Evolutionary conservation across 2,797 vertebrate genomes (phyloP), one percentile per base, ranked within the genome.

Genomic region (Schizopygopsis malacanthus): DNA sequence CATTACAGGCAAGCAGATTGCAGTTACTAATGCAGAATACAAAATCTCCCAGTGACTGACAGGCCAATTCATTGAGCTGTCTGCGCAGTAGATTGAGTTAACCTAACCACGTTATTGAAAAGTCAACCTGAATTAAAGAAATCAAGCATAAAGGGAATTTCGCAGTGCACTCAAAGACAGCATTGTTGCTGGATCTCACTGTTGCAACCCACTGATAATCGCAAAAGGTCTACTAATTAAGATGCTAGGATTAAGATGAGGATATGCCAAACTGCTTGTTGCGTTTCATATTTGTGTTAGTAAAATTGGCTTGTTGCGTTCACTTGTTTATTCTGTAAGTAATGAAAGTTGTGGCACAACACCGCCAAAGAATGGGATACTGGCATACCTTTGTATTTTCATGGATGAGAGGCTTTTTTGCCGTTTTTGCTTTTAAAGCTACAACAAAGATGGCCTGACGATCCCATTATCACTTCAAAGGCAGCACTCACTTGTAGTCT

Each of bases 21-120:
- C 83, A 73, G 91, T 92, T 93, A 92, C 92, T 86, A 87, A 94
- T 65, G 41, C 77, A 81, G 65, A 94, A 93, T 88, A 92, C 91
- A 89, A 92, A 93, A 90, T 89, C 78, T 92, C 77, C 6, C 33
- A 72, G 89, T 95, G 94, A 96, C 87, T 95, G 95, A 95, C 94
- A 93, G 93, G 86, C 88, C 91, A 95, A 95, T 95, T 95, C 94
- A 95, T 94, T 70, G 93, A 91, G 91, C 93, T 93, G 94, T 93
- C 94, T 92, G 90, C 18, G 92, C 56, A 76, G 87, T 91, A 92
- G 94, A 95, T 94, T 95, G 94, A 95, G 93, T 95, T 94, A 94
- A 94, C 93, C 92, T 90, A 88, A 87, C 77, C 15, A 71, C 75
- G 88, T 94, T 95, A 96, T 95, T 94, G 94, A 94, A 94, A 93